These are phyloP conservation scores for Dastarcus helophoroides DNA, from an alignment of 2,888 invertebrate species.

Conservation along the genomic window DNA sequence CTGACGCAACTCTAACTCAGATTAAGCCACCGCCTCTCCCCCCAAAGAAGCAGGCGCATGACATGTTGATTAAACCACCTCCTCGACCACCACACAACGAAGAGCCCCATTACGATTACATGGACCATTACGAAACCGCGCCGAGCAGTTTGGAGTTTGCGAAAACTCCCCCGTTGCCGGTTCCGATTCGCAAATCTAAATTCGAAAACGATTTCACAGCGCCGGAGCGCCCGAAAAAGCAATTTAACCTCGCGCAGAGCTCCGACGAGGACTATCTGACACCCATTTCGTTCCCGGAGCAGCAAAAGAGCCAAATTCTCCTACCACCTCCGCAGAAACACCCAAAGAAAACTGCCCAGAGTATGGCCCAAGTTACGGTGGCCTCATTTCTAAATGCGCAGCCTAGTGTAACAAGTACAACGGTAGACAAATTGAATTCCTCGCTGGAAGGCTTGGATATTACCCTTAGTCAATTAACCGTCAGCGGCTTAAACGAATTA, in stretches of 20 bases:
- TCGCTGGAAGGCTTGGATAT: constrained; percentile 52
- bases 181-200: constrained; percentile 45
- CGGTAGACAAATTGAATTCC: constrained; percentile 31
- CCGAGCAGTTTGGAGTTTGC: constrained; percentile 23
- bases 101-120: constrained; percentile 44
- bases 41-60: constrained; percentile 54
- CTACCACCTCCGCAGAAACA: constrained; percentile 40
- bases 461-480: constrained; percentile 70
- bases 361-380: constrained; percentile 17
- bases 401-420: constrained; percentile 23
- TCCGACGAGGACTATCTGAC: constrained; percentile 55
- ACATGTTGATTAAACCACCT: constrained; percentile 50
- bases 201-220: constrained; percentile 36
- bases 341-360: constrained; percentile 21
- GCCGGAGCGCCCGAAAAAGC: constrained; percentile 36
- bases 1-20: constrained; percentile 46
- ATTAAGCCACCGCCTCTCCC: constrained; percentile 63
- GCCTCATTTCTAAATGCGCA: constrained; percentile 24
- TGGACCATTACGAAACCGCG: constrained; percentile 38
- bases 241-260: constrained; percentile 20
- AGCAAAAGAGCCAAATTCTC: constrained; percentile 35
- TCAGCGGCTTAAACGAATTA: constrained; percentile 69
- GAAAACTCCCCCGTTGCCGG: constrained; percentile 48
- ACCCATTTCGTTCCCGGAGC: constrained; percentile 46
- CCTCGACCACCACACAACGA: constrained; percentile 50